Evolutionary conservation across 2,113 vertebrate genomes (phyloP), one percentile per base, ranked within the genome.

Genomic region (Perca flavescens): DNA sequence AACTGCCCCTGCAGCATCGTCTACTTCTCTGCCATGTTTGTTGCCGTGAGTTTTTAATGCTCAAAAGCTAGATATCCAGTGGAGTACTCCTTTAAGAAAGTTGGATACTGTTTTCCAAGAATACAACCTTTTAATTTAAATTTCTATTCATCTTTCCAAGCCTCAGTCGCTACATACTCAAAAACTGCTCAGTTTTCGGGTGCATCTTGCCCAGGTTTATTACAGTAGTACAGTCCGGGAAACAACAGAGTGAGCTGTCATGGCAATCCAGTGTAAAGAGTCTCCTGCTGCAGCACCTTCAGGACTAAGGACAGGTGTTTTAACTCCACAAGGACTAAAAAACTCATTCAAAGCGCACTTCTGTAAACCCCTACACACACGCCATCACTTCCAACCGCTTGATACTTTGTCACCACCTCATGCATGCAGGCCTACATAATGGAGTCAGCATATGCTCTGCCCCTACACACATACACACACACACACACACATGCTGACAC

Each of bases 401-500:
- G 6, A 5, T 49, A n/a, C 69, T 34, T 36, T 52, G 25, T 56
- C 71, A 58, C 34, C 21, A 10, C 10, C 50, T 70, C 53, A 80
- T 65, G 61, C 28, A n/a, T 71, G 74, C 40, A 40, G 40, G 40
- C 40, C 40, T 40, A 46, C 36, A 66, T 21, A 49, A 70, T 50
- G 19, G 16, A 81, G 68, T 58, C 49, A 85, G 46, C 63, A 74
- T 74, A 74, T 70, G 57, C 43, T 69, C 22, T 16, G 19, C 15
- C 62, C 12, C 12, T 21, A 49, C 10, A 15, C 34, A 69, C 5
- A 34, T 0, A 34, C 34, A 34, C 34, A 63, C 15, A 64, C 36
- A 43, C 67, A 70, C 63, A 58, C 46, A 77, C 63, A 31, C 22
- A 47, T 65, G 87, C 79, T 72, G 68, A 83, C 83, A 72, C 50